Base-by-base conservation (phyloP, 2,888 invertebrate species). In the Heliconius erato region DNA sequence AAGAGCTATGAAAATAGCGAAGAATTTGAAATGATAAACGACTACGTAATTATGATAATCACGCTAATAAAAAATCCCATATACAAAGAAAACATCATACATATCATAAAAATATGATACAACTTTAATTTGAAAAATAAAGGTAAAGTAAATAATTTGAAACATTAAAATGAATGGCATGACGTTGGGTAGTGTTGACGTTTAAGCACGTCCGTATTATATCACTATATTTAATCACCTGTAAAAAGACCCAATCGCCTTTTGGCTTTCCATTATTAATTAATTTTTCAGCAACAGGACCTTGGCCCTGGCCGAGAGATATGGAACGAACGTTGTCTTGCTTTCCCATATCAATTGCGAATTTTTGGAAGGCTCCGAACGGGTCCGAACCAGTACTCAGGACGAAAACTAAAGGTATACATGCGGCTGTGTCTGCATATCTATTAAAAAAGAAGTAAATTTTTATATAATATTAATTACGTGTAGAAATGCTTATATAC, bases 161-260 rank as follows among this genome's bases (percentile, higher is more conserved):
- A n/a, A n/a, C 11, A 63, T n/a, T n/a, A 11, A 63, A 63, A n/a
- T 63, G 3, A 63, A 59, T 23, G 59, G 23, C 19, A 19, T 49
- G 5, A 16, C 16, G 23, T 59, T 59, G 23, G 59, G 59, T 23
- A 23, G 54, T 23, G 49, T 49, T 16, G 16, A 49, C 49, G 16
- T 49, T 49, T 54, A 19, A 19, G 19, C 14, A 19, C n/a, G 40
- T 23, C 19, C 23, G 35, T 5, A 49, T 49, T 54, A 23, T 76
- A 49, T 16, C 7, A 40, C 11, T n/a, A 67, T 49, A 35, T 5
- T 28, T 49, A 14, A 44, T 81, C 92, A 98, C 98, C 96, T 98
- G 98, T 86, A 99, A 94, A 91, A 99, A 98, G 12, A 99, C 97
- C 99, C 99, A 99, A 85, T 98, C 97, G 1, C 99, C 99, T 80